Percentiles rank a stretch among this genome's conserved stretches.
Conservation (phyloP, 2,797 vertebrate species). For the Pampus argenteus region DNA sequence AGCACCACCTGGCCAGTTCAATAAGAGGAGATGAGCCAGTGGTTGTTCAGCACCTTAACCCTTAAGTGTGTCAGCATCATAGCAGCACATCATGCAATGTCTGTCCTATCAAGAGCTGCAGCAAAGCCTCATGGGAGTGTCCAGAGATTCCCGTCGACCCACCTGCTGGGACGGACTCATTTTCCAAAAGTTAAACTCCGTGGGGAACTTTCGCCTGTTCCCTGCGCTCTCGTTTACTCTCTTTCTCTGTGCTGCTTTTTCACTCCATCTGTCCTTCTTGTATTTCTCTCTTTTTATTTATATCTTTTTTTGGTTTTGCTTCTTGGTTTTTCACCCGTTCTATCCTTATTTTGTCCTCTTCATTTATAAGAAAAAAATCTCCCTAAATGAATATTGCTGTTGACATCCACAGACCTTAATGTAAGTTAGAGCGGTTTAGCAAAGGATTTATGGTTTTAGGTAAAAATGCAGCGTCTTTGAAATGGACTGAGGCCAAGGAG, state of each 20-base stretch:
- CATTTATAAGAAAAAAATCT: too few relatives aligned
- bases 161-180: constrained; percentile 55
- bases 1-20: constrained; percentile 39
- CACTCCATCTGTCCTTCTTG: neutral
- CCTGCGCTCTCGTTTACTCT: constrained; percentile 14
- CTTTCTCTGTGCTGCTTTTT: constrained; percentile 7
- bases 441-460: neutral
- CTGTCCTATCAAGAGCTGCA: constrained; percentile 26
- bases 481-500: neutral
- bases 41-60: constrained; percentile 5
- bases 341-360: neutral
- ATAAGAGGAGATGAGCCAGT: constrained; percentile 19
- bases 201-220: constrained; percentile 22
- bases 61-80: neutral
- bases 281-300: constrained; percentile 2
- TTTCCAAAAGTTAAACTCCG: constrained; percentile 50
- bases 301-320: neutral
- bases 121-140: constrained; percentile 49
- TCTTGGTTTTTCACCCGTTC: neutral
- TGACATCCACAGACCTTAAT: neutral
- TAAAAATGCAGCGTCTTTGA: neutral
- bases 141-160: constrained; percentile 31
- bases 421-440: neutral
- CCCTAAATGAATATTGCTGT: neutral
- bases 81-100: constrained; percentile 22